These are phyloP conservation scores for Camponotus vicinus DNA, from an alignment of 1,140 invertebrate genomes.

Conservation along the genomic window DNA sequence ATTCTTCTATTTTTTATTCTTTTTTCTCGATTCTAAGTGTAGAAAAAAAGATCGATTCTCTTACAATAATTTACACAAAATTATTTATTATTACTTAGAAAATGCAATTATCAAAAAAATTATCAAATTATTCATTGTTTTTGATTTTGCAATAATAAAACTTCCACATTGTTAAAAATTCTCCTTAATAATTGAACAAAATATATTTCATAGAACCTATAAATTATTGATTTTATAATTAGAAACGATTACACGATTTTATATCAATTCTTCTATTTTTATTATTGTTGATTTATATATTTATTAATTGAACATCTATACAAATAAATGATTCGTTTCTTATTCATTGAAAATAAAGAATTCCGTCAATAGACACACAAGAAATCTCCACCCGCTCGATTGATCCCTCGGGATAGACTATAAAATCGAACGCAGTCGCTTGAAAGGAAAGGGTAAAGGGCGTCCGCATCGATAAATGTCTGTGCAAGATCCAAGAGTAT, in stretches of 20 bases:
- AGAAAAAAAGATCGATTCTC: no score
- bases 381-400: constrained; percentile 33
- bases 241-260: not conserved
- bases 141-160: not conserved
- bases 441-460: constrained; percentile 4
- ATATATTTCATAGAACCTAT: not conserved
- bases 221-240: not conserved
- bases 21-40: no score
- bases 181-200: not conserved
- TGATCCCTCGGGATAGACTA: constrained; percentile 33
- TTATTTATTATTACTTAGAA: no score
- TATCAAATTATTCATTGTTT: no score
- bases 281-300: not conserved
- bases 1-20: not conserved
- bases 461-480: not conserved
- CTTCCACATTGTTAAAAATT: not conserved
- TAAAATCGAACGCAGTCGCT: constrained; percentile 39
- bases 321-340: not conserved
- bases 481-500: not conserved
- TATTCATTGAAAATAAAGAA: not conserved
- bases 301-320: not conserved
- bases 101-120: no score
- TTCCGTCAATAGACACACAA: not conserved
- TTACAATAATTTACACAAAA: no score
- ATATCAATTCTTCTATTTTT: not conserved